phyloP scores from a whole-genome alignment of 2,113 vertebrate genomes.

The Ciconia boyciana region DNA sequence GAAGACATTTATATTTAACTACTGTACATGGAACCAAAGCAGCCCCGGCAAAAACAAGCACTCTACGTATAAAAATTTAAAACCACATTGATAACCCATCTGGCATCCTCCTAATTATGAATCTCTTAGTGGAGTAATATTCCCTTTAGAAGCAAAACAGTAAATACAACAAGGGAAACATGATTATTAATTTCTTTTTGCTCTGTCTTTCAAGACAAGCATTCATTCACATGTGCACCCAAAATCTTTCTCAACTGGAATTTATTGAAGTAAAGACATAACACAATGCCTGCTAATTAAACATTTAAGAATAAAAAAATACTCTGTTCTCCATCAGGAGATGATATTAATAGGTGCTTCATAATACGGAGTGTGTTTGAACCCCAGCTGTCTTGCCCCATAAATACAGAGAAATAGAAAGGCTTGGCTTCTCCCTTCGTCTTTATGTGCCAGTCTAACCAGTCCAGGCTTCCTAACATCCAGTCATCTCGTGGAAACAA shows the following conservation, averaged over 20 bases:
- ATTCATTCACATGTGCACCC: slow-evolving; percentile 3
- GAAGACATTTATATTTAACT: slow-evolving; percentile 64
- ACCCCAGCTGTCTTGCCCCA: slow-evolving; percentile 23
- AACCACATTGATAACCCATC: slow-evolving; percentile 78
- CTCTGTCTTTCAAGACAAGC: slow-evolving; percentile 70
- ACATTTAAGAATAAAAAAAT: slow-evolving; percentile 33
- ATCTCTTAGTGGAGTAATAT: slow-evolving; percentile 68
- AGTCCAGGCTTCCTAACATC: background rate
- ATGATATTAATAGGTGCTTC: slow-evolving; percentile 25
- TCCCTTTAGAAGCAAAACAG: slow-evolving; percentile 71
- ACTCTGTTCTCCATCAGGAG: slow-evolving; percentile 21
- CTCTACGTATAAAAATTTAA: slow-evolving; percentile 75
- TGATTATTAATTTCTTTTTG: slow-evolving; percentile 73
- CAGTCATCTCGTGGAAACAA: background rate
- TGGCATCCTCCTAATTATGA: slow-evolving; percentile 75
- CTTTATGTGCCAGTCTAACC: background rate
- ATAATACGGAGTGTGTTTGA: slow-evolving; percentile 16
- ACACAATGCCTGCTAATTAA: slow-evolving; percentile 16
- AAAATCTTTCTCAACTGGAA: slow-evolving; percentile 47
- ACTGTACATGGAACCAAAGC: slow-evolving; percentile 34
- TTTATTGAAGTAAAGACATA: slow-evolving; percentile 41
- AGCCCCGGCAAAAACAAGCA: slow-evolving; percentile 49
- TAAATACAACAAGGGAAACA: slow-evolving; percentile 68
- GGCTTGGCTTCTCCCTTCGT: background rate
- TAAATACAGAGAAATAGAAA: slow-evolving; percentile 1